A percentile compares a stretch with the other conserved stretches of the same genome.
Evolutionary conservation across 2,888 invertebrate genomes (phyloP).

Genomic region (Portevinia maculata): DNA sequence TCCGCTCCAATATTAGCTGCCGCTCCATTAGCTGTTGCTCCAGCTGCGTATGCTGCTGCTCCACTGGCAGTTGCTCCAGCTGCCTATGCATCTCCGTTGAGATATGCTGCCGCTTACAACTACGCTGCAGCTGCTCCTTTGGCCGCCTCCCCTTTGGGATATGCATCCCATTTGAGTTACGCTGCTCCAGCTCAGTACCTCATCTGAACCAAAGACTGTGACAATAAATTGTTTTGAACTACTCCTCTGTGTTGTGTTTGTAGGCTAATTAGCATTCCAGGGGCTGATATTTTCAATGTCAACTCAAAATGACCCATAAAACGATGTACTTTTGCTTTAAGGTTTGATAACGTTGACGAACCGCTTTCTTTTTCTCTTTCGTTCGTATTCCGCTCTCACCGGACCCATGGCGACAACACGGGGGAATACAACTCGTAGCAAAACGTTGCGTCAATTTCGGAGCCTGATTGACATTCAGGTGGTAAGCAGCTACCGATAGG

Average conservation of each 20-base stretch:
- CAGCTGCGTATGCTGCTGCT: slow-evolving; percentile 63
- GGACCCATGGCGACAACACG: neutral
- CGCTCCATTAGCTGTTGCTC: slow-evolving; percentile 79
- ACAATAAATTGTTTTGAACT: slow-evolving; percentile 48
- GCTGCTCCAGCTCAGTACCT: slow-evolving; percentile 51
- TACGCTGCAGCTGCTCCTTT: slow-evolving; percentile 45
- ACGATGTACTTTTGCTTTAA: slow-evolving; percentile 11
- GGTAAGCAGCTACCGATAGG: slow-evolving; percentile 43
- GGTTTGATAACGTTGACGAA: slow-evolving; percentile 39
- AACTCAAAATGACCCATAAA: slow-evolving; percentile 42
- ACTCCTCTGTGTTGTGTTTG: neutral
- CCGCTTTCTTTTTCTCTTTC: slow-evolving; percentile 15
- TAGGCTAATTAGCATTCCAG: slow-evolving; percentile 17
- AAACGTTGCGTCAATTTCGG: slow-evolving; percentile 49
- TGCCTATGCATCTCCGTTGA: slow-evolving; percentile 34
- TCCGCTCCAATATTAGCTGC: slow-evolving; percentile 83
- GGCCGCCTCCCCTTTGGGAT: slow-evolving; percentile 33
- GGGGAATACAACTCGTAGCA: slow-evolving; percentile 21
- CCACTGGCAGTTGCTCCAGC: slow-evolving; percentile 75
- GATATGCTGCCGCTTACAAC: slow-evolving; percentile 47
- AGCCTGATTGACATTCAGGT: slow-evolving; percentile 48
- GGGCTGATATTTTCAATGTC: slow-evolving; percentile 52
- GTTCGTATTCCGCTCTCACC: too few relatives aligned
- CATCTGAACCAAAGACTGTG: slow-evolving; percentile 53
- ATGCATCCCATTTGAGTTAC: slow-evolving; percentile 38